Conservation (phyloP, 2,888 invertebrate species). For the Drosophila incognita region DNA sequence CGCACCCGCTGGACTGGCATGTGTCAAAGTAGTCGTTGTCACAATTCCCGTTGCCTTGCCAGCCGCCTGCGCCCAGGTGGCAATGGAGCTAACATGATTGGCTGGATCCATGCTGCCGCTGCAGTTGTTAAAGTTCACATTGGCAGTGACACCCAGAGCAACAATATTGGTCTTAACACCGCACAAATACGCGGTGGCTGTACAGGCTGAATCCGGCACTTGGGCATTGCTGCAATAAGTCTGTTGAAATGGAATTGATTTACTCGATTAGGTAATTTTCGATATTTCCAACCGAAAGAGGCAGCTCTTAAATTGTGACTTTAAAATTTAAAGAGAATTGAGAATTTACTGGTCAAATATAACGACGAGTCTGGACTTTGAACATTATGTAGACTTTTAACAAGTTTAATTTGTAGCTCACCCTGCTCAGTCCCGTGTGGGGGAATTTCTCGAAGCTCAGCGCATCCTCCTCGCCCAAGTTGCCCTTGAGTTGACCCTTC, state of each 20-base stretch:
- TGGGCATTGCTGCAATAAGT: conserved; percentile 68
- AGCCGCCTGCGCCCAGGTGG: conserved; percentile 89
- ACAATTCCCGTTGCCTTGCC: conserved; percentile 89
- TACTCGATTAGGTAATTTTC: not conserved
- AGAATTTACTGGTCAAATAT: not conserved
- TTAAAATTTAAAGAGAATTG: not conserved
- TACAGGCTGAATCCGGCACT: conserved; percentile 67
- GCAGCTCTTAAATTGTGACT: not conserved
- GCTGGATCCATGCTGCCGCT: conserved; percentile 86
- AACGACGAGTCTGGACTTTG: not conserved
- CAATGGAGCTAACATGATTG: conserved; percentile 88
- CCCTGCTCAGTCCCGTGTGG: conserved; percentile 88
- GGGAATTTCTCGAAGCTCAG: conserved; percentile 88
- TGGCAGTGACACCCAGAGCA: conserved; percentile 90
- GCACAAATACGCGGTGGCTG: conserved; percentile 65
- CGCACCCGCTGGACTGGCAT: conserved; percentile 90
- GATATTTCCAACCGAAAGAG: not conserved
- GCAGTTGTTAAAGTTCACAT: conserved; percentile 88
- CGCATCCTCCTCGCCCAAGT: conserved; percentile 87
- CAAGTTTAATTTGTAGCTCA: conserved; percentile 61
- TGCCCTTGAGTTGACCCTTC: conserved; percentile 87
- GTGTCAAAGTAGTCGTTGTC: conserved; percentile 91
- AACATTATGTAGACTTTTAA: not conserved
- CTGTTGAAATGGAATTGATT: conserved; percentile 9
- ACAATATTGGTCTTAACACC: conserved; percentile 70